Evolutionary conservation across 2,888 invertebrate species (phyloP).

Genomic region (Acrobeloides nanus): DNA sequence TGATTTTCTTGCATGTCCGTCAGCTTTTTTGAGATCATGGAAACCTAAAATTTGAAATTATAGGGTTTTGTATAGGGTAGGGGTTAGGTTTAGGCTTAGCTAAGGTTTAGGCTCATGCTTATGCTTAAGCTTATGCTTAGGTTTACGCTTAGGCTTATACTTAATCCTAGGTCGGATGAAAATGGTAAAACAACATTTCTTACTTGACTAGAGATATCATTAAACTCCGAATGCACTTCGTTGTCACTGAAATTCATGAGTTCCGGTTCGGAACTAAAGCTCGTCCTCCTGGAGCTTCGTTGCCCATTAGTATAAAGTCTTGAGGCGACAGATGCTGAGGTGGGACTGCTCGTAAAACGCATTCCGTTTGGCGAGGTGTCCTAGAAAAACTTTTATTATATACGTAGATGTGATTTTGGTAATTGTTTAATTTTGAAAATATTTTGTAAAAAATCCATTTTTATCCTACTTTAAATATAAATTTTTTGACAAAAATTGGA

Average conservation of each 20-base stretch:
- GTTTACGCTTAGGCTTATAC: too few relatives aligned
- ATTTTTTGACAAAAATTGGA: too few relatives aligned
- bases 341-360: constrained; percentile 23
- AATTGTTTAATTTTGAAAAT: too few relatives aligned
- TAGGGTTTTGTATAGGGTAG: not conserved
- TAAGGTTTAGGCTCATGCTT: too few relatives aligned
- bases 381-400: too few relatives aligned
- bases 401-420: too few relatives aligned
- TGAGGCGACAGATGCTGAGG: constrained; percentile 46
- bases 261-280: constrained; percentile 42
- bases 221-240: constrained; percentile 19
- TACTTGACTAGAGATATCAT: constrained; percentile 21
- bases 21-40: constrained; percentile 40
- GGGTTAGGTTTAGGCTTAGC: too few relatives aligned
- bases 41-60: constrained; percentile 28
- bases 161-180: too few relatives aligned
- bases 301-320: constrained; percentile 39
- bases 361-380: constrained; percentile 20
- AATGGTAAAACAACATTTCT: too few relatives aligned
- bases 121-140: too few relatives aligned
- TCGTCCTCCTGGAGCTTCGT: constrained; percentile 23
- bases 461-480: too few relatives aligned
- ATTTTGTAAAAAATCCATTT: too few relatives aligned
- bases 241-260: constrained; percentile 41
- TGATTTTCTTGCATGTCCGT: constrained; percentile 46